Base-by-base conservation (phyloP, 37 sponge, comb jelly and placozoan genomes). In the Amphimedon queenslandica region DNA sequence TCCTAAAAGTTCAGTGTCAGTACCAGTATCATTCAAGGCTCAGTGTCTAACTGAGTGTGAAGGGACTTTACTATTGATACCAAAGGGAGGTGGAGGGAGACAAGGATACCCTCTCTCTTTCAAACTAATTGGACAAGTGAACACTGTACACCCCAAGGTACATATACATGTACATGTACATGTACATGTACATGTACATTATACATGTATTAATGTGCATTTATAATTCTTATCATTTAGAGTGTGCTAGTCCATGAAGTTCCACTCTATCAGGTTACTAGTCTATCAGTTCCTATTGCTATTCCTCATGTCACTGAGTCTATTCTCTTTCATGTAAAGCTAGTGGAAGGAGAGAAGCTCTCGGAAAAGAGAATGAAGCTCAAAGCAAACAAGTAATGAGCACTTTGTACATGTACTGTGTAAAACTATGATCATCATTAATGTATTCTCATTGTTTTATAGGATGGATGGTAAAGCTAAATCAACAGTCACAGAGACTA, bases 101-200 rank as follows among this genome's bases (percentile, higher is more conserved):
- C 32, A 40, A 47, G 87, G 83, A 27, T 55, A 74, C 13, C 78
- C 94, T 0, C 63, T 85, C 28, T 67, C 79, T 41, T 93, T 89
- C 74, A 70, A 32, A 29, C 74, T 93, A 20, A 34, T n/a, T n/a
- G n/a, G n/a, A n/a, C n/a, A n/a, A n/a, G n/a, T n/a, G n/a, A n/a
- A n/a, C n/a, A n/a, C n/a, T n/a, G n/a, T n/a, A n/a, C n/a, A n/a
- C n/a, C n/a, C n/a, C n/a, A n/a, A n/a, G n/a, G n/a, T n/a, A n/a
- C 5, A 23, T 68, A 40, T 68, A 28, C 37, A 68, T 39, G 70
- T 33, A 68, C 37, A 37, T 68, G 40, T 37, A 33, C 36, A n/a
- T 47, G 51, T 13, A 47, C 51, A 18, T 47, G 51, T 47, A 47
- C 20, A 23, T 10, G 11, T 68, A 34, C 10, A 29, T 33, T 29